Conservation (phyloP, 2,113 vertebrate species). For the Rostratula benghalensis region DNA sequence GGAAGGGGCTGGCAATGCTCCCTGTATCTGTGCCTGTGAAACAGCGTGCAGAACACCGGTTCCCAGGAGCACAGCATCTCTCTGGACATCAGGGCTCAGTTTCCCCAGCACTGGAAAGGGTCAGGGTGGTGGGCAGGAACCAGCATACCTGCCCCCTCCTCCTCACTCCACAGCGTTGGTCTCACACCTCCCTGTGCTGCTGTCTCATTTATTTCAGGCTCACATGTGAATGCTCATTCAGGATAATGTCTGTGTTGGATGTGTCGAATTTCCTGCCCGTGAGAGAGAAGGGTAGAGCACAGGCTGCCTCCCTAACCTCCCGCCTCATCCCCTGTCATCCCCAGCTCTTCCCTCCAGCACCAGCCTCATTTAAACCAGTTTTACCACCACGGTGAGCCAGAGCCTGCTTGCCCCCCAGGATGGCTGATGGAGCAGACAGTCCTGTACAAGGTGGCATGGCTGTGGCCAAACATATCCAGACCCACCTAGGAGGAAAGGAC, state of each 20-base stretch:
- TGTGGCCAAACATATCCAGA: background rate
- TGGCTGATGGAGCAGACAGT: background rate
- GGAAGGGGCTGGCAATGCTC: rapidly evolving
- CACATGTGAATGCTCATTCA: background rate
- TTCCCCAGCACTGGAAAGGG: background rate
- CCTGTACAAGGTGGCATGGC: background rate
- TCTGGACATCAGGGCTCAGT: rapidly evolving
- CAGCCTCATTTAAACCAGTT: background rate
- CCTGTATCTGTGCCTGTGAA: background rate
- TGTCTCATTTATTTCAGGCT: background rate
- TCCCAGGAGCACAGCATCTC: background rate
- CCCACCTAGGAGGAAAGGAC: background rate
- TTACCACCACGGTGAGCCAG: background rate
- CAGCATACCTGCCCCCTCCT: background rate
- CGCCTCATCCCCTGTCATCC: background rate
- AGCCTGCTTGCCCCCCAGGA: background rate
- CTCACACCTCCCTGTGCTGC: background rate
- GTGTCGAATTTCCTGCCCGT: background rate
- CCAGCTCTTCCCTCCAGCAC: background rate
- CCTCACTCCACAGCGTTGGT: background rate
- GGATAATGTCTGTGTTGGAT: background rate
- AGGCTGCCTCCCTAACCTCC: background rate
- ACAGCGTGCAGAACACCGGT: rapidly evolving
- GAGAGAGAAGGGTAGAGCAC: background rate
- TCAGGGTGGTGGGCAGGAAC: background rate